Percentiles rank a stretch among this genome's conserved stretches.
These are phyloP conservation scores for Hycleus phaleratus DNA, from an alignment of 1,140 invertebrate genomes.

Conservation along the genomic window DNA sequence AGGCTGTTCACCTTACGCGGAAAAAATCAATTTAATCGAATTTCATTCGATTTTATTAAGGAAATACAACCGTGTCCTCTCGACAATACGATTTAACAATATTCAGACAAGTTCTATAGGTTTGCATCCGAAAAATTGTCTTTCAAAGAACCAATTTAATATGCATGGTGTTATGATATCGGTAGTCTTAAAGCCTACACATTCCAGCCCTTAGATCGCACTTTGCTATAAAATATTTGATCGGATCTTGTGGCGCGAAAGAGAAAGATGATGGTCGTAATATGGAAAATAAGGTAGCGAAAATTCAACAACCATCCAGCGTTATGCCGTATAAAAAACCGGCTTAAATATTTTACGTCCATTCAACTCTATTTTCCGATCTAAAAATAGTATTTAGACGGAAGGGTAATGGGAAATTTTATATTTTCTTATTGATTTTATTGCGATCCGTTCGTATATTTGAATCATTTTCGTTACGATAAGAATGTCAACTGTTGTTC, in stretches of 20 bases:
- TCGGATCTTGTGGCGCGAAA: constrained; percentile 6
- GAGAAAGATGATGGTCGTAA: constrained; percentile 3
- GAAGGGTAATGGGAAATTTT: no score
- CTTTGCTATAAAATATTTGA: constrained; percentile 12
- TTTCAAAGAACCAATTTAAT: constrained; percentile 11
- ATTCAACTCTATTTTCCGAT: no score
- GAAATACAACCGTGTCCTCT: no score
- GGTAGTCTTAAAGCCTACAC: not conserved
- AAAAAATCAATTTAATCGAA: not conserved
- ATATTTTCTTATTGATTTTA: no score
- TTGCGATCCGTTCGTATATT: not conserved
- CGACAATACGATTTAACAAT: no score
- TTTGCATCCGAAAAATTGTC: constrained; percentile 7
- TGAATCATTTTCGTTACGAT: not conserved
- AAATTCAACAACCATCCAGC: not conserved
- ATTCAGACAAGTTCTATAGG: not conserved
- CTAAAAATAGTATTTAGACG: no score
- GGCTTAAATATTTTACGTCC: no score
- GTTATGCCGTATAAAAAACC: no score
- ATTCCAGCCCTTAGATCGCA: constrained; percentile 4
- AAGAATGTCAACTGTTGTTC: not conserved
- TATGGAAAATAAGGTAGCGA: constrained; percentile 13
- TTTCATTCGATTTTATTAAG: no score
- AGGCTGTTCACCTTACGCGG: not conserved
- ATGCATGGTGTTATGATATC: constrained; percentile 5